Evolutionary conservation across 1,140 invertebrate species (phyloP).

Genomic region (Pogonomyrmex californicus): DNA sequence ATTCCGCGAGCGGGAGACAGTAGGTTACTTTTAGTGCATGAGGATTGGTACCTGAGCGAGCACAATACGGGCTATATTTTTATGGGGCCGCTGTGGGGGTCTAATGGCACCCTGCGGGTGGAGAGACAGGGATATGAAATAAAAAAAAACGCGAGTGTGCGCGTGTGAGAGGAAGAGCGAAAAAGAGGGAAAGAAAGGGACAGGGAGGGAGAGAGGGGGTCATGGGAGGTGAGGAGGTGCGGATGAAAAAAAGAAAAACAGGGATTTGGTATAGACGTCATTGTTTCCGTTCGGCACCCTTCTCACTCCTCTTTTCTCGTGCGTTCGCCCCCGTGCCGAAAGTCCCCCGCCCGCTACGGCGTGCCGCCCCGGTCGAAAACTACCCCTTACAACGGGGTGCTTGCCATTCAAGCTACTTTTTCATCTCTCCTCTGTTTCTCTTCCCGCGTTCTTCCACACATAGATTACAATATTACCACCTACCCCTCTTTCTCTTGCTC

Average conservation of each 20-base stretch:
- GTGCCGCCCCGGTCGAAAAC: constrained; percentile 77
- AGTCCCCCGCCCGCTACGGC: constrained; percentile 37
- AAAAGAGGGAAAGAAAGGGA: background rate
- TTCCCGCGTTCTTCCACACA: constrained; percentile 85
- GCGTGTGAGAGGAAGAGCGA: background rate
- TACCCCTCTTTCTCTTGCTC: constrained; percentile 67
- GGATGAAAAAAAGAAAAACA: constrained; percentile 76
- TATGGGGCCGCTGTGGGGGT: constrained; percentile 80
- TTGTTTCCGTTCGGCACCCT: constrained; percentile 84
- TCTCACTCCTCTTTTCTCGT: constrained; percentile 58
- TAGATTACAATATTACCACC: constrained; percentile 87
- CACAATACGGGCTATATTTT: constrained; percentile 83
- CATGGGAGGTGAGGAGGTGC: constrained; percentile 27
- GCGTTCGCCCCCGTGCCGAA: constrained; percentile 59
- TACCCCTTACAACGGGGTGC: constrained; percentile 82
- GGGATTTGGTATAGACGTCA: constrained; percentile 85
- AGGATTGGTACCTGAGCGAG: constrained; percentile 75
- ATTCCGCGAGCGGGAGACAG: constrained; percentile 54
- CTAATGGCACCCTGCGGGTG: constrained; percentile 75
- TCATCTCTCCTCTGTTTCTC: constrained; percentile 83
- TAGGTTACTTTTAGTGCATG: constrained; percentile 70
- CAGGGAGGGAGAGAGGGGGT: background rate
- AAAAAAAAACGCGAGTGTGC: constrained; percentile 21
- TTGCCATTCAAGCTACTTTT: constrained; percentile 85
- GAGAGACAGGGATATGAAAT: constrained; percentile 68